Conservation (phyloP, 2,113 vertebrate species). For the Pavo muticus region DNA sequence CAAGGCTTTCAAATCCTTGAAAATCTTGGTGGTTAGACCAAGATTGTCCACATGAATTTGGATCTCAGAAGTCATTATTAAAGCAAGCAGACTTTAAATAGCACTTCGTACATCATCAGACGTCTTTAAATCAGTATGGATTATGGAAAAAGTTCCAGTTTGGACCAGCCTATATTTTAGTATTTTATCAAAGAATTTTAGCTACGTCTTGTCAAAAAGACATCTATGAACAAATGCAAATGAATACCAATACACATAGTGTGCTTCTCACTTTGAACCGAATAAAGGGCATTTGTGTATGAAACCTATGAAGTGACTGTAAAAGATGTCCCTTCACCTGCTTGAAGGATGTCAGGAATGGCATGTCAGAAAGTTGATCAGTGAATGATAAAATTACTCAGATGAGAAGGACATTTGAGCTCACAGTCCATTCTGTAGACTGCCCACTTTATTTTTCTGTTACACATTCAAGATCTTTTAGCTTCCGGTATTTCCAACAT, state of each 20-base stretch:
- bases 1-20: not conserved
- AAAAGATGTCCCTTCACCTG: not conserved
- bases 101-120: not conserved
- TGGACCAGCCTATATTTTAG: not conserved
- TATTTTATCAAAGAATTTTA: not conserved
- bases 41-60: not conserved
- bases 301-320: not conserved
- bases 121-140: not conserved
- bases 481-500: not conserved
- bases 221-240: not conserved
- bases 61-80: not conserved
- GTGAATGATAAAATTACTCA: not conserved
- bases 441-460: not conserved
- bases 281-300: not conserved
- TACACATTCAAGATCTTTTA: not conserved
- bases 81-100: not conserved
- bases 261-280: not conserved
- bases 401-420: not conserved
- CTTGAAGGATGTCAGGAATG: not conserved
- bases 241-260: not conserved
- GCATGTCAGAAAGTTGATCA: not conserved
- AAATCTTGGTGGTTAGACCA: not conserved
- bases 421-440: not conserved
- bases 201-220: not conserved
- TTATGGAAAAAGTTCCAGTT: not conserved